phyloP scores from a whole-genome alignment of 2,888 invertebrate species.

The Malthinus seriepunctatus region DNA sequence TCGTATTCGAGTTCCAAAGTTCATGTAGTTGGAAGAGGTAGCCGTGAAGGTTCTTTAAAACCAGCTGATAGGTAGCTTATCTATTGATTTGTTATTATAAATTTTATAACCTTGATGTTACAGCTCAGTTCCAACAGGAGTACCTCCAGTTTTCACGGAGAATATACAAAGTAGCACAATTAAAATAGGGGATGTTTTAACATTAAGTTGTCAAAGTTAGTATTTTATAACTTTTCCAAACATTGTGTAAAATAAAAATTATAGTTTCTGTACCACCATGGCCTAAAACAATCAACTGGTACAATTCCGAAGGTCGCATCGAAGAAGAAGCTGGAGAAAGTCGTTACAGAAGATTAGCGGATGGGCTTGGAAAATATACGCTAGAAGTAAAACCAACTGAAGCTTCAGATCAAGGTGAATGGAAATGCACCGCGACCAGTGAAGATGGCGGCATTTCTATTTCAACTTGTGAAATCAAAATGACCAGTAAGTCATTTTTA shows the following conservation, averaged over 20 bases:
- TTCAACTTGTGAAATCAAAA: conserved; percentile 71
- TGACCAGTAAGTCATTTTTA: conserved; percentile 69
- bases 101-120: conserved; percentile 36
- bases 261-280: conserved; percentile 71
- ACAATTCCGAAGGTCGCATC: conserved; percentile 80
- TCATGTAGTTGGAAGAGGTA: conserved; percentile 75
- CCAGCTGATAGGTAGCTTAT: conserved; percentile 68
- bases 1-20: conserved; percentile 83
- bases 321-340: conserved; percentile 59
- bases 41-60: conserved; percentile 69
- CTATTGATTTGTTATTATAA: background rate
- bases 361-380: conserved; percentile 81
- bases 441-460: conserved; percentile 75
- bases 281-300: conserved; percentile 83
- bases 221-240: conserved; percentile 1
- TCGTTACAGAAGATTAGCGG: conserved; percentile 76
- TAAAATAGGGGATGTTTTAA: conserved; percentile 76
- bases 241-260: too few relatives aligned
- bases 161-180: conserved; percentile 75
- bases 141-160: conserved; percentile 78
- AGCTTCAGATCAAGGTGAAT: conserved; percentile 83
- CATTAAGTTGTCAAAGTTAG: conserved; percentile 74
- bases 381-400: conserved; percentile 76
- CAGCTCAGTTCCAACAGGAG: conserved; percentile 63
- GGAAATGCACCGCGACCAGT: conserved; percentile 87